These are phyloP conservation scores for Caenorhabditis sp. DNA, from an alignment of 2,888 invertebrate genomes.

Conservation along the genomic window DNA sequence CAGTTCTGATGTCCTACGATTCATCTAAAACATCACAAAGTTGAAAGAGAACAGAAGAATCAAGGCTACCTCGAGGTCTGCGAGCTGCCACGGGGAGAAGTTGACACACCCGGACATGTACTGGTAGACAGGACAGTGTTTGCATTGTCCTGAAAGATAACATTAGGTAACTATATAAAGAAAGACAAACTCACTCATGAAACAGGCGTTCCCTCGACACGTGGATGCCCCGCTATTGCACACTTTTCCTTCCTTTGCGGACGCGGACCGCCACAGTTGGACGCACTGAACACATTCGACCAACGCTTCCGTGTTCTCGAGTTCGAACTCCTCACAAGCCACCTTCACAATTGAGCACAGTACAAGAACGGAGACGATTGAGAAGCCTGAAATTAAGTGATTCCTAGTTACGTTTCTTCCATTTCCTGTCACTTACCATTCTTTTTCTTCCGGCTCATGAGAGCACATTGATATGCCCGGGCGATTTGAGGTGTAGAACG, in stretches of 20 bases:
- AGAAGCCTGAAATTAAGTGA: conserved; percentile 31
- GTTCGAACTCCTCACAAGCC: conserved; percentile 52
- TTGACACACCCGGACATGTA: conserved; percentile 71
- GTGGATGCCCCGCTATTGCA: conserved; percentile 66
- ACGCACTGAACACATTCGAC: conserved; percentile 72
- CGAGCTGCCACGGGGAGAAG: conserved; percentile 68
- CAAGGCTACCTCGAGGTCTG: conserved; percentile 69
- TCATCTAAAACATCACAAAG: conserved; percentile 60
- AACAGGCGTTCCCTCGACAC: conserved; percentile 70
- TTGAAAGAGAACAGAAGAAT: too few relatives aligned
- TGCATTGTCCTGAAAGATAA: conserved; percentile 68
- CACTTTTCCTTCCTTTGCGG: conserved; percentile 62
- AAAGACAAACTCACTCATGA: conserved; percentile 66
- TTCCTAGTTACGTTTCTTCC: too few relatives aligned
- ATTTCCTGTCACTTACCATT: conserved; percentile 46
- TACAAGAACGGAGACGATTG: conserved; percentile 35
- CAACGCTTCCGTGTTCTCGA: conserved; percentile 45
- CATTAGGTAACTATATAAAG: not conserved
- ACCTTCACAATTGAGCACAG: conserved; percentile 19
- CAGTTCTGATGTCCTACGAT: conserved; percentile 59
- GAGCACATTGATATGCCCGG: conserved; percentile 52
- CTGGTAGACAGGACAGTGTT: conserved; percentile 74
- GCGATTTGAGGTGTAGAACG: conserved; percentile 5
- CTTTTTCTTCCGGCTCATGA: conserved; percentile 56
- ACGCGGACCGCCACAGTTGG: conserved; percentile 65